Conservation (phyloP, 2,888 invertebrate species). For the Bedellia somnulentella region DNA sequence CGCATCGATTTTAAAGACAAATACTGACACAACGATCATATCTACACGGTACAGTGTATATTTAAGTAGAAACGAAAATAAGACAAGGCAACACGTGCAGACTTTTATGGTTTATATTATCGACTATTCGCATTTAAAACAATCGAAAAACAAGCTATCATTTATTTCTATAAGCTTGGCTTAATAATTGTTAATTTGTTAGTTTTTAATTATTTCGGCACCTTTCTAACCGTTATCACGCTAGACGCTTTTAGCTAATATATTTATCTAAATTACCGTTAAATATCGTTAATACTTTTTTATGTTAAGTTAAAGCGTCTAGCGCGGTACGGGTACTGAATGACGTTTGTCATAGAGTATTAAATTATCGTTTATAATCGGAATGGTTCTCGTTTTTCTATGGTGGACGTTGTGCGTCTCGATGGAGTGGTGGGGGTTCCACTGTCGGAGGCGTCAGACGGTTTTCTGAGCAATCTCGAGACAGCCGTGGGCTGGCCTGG, state of each 20-base stretch:
- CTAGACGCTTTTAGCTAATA: slow-evolving; percentile 23
- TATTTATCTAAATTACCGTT: no score
- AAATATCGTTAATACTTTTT: no score
- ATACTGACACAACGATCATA: slow-evolving; percentile 29
- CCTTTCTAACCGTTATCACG: slow-evolving; percentile 16
- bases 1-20: slow-evolving; percentile 4
- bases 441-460: slow-evolving; percentile 70
- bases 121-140: slow-evolving; percentile 38
- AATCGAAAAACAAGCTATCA: slow-evolving; percentile 49
- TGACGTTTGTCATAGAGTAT: no score
- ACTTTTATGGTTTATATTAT: slow-evolving; percentile 54
- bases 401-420: slow-evolving; percentile 40
- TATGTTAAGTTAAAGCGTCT: slow-evolving; percentile 4
- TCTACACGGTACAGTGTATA: slow-evolving; percentile 36
- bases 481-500: slow-evolving; percentile 65
- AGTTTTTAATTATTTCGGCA: slow-evolving; percentile 41
- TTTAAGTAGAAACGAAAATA: slow-evolving; percentile 30
- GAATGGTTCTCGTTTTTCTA: slow-evolving; percentile 70
- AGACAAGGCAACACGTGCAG: slow-evolving; percentile 61
- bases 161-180: slow-evolving; percentile 47
- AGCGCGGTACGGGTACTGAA: slow-evolving; percentile 2
- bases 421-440: slow-evolving; percentile 51
- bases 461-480: slow-evolving; percentile 65
- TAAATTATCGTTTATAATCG: slow-evolving; percentile 65
- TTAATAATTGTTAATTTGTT: slow-evolving; percentile 48